Conservation (phyloP, 2,888 invertebrate species). For the Embidobia sp. region DNA sequence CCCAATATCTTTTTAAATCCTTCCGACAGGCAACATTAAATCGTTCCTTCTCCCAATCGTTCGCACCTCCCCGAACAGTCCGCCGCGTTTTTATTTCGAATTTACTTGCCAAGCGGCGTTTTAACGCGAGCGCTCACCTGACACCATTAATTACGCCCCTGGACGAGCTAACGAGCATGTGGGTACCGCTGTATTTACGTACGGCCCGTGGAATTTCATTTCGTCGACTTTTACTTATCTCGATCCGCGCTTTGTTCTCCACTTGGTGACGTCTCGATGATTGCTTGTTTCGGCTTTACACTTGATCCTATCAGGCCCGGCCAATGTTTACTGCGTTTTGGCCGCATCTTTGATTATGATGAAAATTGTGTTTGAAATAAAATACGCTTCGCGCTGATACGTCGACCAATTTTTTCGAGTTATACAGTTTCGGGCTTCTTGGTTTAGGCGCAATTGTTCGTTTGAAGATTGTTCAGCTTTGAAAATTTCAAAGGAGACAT, state of each 20-base stretch:
- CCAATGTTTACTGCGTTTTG: conserved; percentile 28
- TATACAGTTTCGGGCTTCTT: no score
- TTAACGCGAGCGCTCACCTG: conserved; percentile 63
- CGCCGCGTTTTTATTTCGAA: conserved; percentile 61
- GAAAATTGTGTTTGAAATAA: neutral
- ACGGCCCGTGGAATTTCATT: conserved; percentile 61
- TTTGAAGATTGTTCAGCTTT: no score
- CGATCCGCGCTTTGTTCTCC: conserved; percentile 59
- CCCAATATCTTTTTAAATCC: conserved; percentile 64
- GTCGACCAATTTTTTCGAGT: no score
- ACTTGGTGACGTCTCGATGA: conserved; percentile 60
- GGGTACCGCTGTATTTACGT: conserved; percentile 57
- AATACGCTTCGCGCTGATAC: neutral
- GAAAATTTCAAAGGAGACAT: no score
- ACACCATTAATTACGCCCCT: conserved; percentile 66
- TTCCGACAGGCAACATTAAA: conserved; percentile 65
- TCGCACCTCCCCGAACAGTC: conserved; percentile 62
- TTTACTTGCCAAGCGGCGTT: conserved; percentile 61
- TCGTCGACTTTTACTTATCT: conserved; percentile 64
- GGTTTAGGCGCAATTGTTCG: no score
- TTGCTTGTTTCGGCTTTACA: conserved; percentile 53
- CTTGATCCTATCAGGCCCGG: conserved; percentile 27
- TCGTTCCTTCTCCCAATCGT: conserved; percentile 60
- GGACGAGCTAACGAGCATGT: conserved; percentile 58
- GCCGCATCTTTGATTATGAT: conserved; percentile 30